Evolutionary conservation across 2,113 vertebrate species (phyloP).

Genomic region (Mustela lutreola): DNA sequence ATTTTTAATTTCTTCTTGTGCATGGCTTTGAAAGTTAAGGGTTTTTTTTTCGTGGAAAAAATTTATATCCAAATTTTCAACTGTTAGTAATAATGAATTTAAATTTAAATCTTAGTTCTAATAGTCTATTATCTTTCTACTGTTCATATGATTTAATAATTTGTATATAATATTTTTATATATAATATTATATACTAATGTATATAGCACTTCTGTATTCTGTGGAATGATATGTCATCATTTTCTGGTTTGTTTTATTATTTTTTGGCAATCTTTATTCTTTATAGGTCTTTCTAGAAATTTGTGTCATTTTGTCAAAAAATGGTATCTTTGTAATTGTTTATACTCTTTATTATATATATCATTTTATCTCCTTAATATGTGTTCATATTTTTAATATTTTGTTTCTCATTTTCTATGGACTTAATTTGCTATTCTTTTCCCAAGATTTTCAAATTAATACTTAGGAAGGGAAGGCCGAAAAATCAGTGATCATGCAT

Average conservation of each 20-base stretch:
- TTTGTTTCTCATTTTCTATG: neutral
- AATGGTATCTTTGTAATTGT: neutral
- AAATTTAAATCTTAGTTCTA: neutral
- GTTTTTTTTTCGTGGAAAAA: neutral
- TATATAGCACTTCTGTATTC: neutral
- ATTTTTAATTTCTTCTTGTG: neutral
- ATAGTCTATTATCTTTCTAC: neutral
- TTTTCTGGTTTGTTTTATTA: neutral
- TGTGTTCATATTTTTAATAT: neutral
- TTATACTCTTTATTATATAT: neutral
- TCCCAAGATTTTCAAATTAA: neutral
- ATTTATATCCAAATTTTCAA: neutral
- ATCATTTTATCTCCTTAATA: neutral
- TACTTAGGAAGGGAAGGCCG: neutral
- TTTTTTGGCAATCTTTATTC: neutral
- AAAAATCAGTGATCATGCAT: accelerated
- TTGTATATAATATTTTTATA: neutral
- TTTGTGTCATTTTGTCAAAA: neutral
- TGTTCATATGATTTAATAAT: neutral
- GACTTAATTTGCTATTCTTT: neutral
- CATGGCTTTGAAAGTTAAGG: neutral
- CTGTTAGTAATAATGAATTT: neutral
- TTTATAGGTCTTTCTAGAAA: neutral
- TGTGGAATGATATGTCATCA: too few species aligned
- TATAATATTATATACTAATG: neutral